A percentile compares a stretch with the other conserved stretches of the same genome.
These are phyloP conservation scores for Leptinotarsa texana DNA, from an alignment of 1,140 invertebrate genomes.

Conservation along the genomic window DNA sequence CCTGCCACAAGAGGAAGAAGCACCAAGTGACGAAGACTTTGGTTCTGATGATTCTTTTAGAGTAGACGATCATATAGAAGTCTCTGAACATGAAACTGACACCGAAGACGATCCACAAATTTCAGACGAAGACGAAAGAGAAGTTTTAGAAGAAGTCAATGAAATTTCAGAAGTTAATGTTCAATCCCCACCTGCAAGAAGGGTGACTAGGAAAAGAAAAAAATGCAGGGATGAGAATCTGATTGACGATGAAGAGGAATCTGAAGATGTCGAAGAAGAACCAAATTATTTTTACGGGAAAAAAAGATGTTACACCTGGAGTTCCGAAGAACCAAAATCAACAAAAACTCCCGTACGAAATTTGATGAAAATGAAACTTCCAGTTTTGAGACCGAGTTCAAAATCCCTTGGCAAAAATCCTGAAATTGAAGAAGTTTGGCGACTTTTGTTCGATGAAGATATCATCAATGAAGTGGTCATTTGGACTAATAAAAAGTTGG, in stretches of 20 bases:
- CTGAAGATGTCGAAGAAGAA: no score
- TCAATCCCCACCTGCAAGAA: background rate
- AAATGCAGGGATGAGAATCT: no score
- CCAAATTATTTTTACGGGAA: no score
- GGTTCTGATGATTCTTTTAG: conserved; percentile 15
- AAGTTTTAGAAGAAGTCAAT: background rate
- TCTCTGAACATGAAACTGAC: conserved; percentile 13
- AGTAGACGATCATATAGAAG: conserved; percentile 1
- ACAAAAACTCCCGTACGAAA: conserved; percentile 13
- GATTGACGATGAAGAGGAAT: no score
- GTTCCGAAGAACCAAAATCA: conserved; percentile 5
- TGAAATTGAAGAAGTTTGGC: conserved; percentile 18
- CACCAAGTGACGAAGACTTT: conserved; percentile 9
- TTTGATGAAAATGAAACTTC: conserved; percentile 21
- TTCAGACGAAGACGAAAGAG: background rate
- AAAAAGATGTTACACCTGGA: background rate
- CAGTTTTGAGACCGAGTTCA: background rate
- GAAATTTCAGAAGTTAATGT: background rate
- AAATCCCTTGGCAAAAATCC: conserved; percentile 21
- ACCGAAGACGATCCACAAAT: background rate
- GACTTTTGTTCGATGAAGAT: conserved; percentile 20
- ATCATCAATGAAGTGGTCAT: conserved; percentile 13
- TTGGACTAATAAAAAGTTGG: conserved; percentile 6
- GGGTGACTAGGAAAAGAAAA: no score
- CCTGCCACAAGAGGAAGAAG: background rate